Percentiles rank a stretch among this genome's conserved stretches.
These are phyloP conservation scores for Enteromius treurensis DNA, from an alignment of 2,797 vertebrate species.

Conservation along the genomic window DNA sequence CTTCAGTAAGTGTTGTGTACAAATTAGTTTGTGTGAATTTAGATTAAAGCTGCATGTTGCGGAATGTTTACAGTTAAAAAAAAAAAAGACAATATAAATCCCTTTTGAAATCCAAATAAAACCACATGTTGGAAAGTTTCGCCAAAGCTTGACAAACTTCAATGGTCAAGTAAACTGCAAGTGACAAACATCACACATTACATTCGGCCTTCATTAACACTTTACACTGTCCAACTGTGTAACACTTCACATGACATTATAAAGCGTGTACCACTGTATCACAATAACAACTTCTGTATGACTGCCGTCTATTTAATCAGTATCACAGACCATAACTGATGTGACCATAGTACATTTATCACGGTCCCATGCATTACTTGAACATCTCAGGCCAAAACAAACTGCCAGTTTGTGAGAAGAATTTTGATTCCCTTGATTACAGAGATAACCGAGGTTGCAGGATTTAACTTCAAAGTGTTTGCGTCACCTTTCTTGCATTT, in stretches of 20 bases:
- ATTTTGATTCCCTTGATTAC: conserved; percentile 94
- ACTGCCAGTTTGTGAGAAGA: conserved; percentile 96
- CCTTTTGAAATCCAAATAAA: conserved; percentile 1
- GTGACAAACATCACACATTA: conserved; percentile 10
- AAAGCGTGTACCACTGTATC: conserved; percentile 36
- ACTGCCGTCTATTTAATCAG: conserved; percentile 26
- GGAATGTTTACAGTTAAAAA: neutral
- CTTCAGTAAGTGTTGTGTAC: neutral
- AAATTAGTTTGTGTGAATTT: neutral
- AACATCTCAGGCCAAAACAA: conserved; percentile 88
- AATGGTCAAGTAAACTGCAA: neutral
- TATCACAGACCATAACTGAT: conserved; percentile 23
- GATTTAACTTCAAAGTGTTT: conserved; percentile 96
- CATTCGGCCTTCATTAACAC: conserved; percentile 28
- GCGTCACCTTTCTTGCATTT: conserved; percentile 97
- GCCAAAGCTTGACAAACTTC: neutral
- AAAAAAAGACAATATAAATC: neutral
- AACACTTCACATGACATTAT: conserved; percentile 27
- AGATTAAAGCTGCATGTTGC: neutral
- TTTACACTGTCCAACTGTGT: neutral
- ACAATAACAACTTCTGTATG: conserved; percentile 28
- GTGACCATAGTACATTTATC: conserved; percentile 12
- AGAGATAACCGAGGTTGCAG: conserved; percentile 93
- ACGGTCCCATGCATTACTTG: conserved; percentile 10
- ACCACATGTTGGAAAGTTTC: neutral